Evolutionary conservation across 2,797 vertebrate genomes (phyloP), one percentile per base, ranked within the genome.

Genomic region (Silurus aristotelis): DNA sequence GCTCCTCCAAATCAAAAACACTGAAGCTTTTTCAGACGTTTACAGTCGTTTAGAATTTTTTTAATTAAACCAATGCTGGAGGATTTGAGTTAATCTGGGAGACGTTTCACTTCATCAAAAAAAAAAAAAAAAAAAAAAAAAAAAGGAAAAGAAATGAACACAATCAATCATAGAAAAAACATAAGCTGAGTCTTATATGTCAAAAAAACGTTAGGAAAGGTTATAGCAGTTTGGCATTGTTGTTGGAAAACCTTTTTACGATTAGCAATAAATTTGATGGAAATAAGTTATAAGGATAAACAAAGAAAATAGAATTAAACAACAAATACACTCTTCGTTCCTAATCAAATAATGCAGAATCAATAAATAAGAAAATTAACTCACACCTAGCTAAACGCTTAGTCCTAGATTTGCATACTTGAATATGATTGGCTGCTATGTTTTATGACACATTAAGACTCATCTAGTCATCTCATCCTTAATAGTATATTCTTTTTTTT

Each of bases 1-100:
- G 48, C 61, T 66, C 14, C 48, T 84, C 61, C 27, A 73, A 85
- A 86, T 85, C 82, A 76, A 81, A 38, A 86, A 78, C 61, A 64
- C 84, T 84, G 43, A 52, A 84, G 83, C 46, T 76, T 72, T 61
- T 61, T 63, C 70, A 52, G 71, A 64, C 70, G 55, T 73, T 71
- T 71, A 83, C 68, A 71, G 68, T 67, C 58, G 19, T 48, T 61
- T 63, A 19, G 14, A 19, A 63, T 13, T 78, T 82, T 76, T 7
- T 43, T 1, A 66, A 70, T 68, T 27, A 52, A 52, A 66, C 43
- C 61, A 19, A 52, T 4, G 46, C 9, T 80, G 43, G 15, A 67
- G 61, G 79, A 67, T 31, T 80, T 20, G 7, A 13, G 43, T 67
- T 31, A 55, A 27, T 67, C 63, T 67, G 46, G 46, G 27, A 17